These are phyloP conservation scores for Hoplodrina blanda DNA, from an alignment of 2,888 invertebrate genomes.

Conservation along the genomic window DNA sequence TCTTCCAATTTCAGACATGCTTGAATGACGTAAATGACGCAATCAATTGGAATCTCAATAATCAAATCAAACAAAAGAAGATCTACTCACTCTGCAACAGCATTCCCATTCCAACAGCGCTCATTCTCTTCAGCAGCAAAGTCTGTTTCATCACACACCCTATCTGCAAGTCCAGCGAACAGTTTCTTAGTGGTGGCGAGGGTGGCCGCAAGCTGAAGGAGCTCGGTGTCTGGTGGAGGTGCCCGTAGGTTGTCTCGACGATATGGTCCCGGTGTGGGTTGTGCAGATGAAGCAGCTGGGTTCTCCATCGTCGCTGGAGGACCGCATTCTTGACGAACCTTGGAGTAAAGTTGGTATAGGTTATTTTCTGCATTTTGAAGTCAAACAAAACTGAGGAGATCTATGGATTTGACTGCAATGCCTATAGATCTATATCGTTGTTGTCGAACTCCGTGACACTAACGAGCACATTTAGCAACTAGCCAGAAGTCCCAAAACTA, in stretches of 20 bases:
- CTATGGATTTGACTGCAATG: no score
- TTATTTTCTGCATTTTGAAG: not conserved
- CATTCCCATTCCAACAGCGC: constrained; percentile 95
- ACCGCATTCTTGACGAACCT: constrained; percentile 87
- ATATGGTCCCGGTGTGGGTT: constrained; percentile 72
- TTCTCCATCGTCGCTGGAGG: constrained; percentile 80
- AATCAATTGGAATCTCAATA: no score
- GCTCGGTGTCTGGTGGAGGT: constrained; percentile 92
- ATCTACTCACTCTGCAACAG: constrained; percentile 93
- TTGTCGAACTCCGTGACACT: no score
- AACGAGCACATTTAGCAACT: no score
- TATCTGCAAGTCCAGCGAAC: constrained; percentile 95
- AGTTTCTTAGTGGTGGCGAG: constrained; percentile 94
- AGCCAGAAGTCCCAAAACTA: no score
- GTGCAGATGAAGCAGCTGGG: constrained; percentile 67
- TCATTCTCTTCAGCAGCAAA: constrained; percentile 92
- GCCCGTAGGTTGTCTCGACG: constrained; percentile 88
- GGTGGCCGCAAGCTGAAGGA: constrained; percentile 92
- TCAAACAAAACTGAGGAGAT: not conserved
- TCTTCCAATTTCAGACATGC: no score
- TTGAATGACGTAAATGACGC: no score
- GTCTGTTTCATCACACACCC: constrained; percentile 94
- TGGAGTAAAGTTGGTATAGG: constrained; percentile 25
- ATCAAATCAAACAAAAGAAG: no score
- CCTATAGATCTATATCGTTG: no score